Evolutionary conservation across 2,113 vertebrate species (phyloP).

Genomic region (Opisthocomus hoazin): DNA sequence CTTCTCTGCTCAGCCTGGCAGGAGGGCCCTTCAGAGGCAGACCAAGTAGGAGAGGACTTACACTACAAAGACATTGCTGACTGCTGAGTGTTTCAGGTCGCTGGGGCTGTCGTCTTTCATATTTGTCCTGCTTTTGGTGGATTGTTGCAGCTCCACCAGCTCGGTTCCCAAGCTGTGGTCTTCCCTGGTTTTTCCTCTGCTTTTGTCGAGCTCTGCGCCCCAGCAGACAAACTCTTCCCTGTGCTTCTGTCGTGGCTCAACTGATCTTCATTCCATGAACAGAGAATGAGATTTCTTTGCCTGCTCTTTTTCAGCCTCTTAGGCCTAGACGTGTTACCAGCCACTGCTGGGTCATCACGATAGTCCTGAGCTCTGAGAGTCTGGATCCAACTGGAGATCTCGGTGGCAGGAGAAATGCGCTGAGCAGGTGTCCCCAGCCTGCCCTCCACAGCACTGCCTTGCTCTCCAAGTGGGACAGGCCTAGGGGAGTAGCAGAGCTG

Average conservation of each 20-base stretch:
- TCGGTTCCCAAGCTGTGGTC: accelerated
- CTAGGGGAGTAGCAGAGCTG: neutral
- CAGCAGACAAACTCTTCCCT: neutral
- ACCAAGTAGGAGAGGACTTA: neutral
- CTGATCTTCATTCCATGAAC: neutral
- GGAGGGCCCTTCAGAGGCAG: neutral
- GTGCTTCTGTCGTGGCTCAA: neutral
- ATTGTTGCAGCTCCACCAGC: neutral
- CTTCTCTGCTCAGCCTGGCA: neutral
- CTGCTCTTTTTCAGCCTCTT: neutral
- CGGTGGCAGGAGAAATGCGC: neutral
- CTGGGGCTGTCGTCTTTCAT: neutral
- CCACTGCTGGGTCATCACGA: neutral
- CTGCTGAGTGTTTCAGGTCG: neutral
- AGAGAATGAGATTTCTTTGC: neutral
- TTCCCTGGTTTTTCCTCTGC: neutral
- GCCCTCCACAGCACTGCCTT: neutral
- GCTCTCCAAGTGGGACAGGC: neutral
- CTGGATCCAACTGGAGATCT: neutral
- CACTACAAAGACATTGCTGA: neutral
- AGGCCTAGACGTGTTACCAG: neutral
- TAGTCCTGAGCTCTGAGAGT: neutral
- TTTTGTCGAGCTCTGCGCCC: neutral
- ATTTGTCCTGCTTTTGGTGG: neutral
- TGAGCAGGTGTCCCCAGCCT: neutral